phyloP scores from a whole-genome alignment of 2,888 invertebrate species.

The Helleia helle region DNA sequence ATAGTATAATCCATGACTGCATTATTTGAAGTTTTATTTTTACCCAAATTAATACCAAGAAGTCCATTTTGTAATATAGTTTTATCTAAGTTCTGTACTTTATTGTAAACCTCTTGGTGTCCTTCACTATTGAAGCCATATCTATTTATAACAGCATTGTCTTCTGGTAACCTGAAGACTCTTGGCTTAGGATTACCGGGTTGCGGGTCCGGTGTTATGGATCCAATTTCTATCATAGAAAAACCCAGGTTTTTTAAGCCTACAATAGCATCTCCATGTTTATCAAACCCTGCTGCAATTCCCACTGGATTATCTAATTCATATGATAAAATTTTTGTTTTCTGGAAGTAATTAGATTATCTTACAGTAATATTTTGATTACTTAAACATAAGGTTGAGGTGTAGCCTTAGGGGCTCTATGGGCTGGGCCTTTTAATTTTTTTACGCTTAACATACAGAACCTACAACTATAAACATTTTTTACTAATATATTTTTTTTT shows the following conservation, averaged over 20 bases:
- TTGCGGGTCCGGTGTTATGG: conserved; percentile 95
- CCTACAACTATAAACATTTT: too few species aligned
- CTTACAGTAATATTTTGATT: not conserved
- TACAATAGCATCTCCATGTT: conserved; percentile 92
- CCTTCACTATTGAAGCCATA: conserved; percentile 95
- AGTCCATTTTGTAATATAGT: conserved; percentile 73
- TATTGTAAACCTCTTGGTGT: conserved; percentile 81
- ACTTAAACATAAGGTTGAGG: too few species aligned
- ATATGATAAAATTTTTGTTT: conserved; percentile 80
- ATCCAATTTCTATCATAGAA: conserved; percentile 96
- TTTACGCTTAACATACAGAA: too few species aligned
- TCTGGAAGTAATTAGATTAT: conserved; percentile 50
- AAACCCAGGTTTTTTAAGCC: conserved; percentile 91
- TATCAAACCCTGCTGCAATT: conserved; percentile 99
- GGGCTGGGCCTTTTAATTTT: too few species aligned
- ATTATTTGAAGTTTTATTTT: conserved; percentile 89
- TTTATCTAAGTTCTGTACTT: conserved; percentile 74
- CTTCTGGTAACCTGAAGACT: conserved; percentile 89
- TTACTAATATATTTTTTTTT: too few species aligned
- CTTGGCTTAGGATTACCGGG: conserved; percentile 94
- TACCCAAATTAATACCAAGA: conserved; percentile 96
- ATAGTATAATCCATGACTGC: conserved; percentile 86
- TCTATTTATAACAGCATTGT: conserved; percentile 94
- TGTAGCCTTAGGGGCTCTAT: too few species aligned
- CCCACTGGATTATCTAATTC: conserved; percentile 92